A percentile compares a stretch with the other conserved stretches of the same genome.
Evolutionary conservation across 2,113 vertebrate genomes (phyloP).

Genomic region (Eurypyga helias): DNA sequence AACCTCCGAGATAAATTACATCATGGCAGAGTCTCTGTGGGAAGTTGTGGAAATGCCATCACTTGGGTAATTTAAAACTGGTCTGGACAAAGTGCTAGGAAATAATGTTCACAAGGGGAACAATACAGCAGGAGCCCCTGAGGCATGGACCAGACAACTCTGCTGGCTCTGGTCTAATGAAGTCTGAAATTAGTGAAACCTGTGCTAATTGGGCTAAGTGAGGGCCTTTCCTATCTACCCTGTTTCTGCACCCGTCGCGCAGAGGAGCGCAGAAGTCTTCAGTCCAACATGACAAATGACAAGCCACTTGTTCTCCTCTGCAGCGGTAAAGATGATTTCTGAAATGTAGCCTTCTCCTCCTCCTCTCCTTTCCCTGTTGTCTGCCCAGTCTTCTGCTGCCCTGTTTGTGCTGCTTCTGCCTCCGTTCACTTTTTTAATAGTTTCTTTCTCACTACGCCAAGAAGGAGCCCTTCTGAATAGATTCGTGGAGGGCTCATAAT

Average conservation of each 20-base stretch:
- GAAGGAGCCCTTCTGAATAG: not conserved
- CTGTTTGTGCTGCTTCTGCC: not conserved
- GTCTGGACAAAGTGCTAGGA: conserved; percentile 17
- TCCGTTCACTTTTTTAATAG: not conserved
- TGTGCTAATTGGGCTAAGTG: not conserved
- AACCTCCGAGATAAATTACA: conserved; percentile 46
- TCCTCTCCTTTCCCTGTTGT: not conserved
- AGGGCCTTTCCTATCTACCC: not conserved
- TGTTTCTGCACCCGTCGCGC: not conserved
- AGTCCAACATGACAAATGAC: not conserved
- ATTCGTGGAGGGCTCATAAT: not conserved
- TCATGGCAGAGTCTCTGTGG: not conserved
- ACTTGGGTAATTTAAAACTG: conserved; percentile 47
- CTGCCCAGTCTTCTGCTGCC: not conserved
- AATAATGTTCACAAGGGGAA: conserved; percentile 12
- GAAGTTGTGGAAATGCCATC: conserved; percentile 36
- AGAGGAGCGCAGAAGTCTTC: not conserved
- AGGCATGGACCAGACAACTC: not conserved
- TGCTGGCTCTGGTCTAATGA: conserved; percentile 1
- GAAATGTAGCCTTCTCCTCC: not conserved
- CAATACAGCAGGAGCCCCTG: not conserved
- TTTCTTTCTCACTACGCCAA: not conserved
- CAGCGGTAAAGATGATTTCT: not conserved
- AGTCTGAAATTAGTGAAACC: not conserved
- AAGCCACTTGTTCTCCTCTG: not conserved